Conservation (phyloP, 2,797 vertebrate species). For the Vipera ursinii region DNA sequence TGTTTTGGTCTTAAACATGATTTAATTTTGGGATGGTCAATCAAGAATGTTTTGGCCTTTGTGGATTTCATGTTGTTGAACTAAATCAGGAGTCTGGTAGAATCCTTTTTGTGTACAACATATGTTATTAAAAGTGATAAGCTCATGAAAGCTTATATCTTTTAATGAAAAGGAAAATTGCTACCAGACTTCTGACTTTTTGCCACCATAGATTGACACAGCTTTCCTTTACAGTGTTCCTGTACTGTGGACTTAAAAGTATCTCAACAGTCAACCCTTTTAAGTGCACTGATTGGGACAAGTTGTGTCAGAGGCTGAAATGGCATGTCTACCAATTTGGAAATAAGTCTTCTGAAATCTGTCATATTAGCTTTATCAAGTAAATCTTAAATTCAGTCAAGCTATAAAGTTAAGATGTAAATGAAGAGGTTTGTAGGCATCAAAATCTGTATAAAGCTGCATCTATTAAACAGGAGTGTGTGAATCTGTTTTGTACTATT, state of each 20-base stretch:
- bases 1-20: not conserved
- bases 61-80: not conserved
- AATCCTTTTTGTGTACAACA: not conserved
- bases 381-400: not conserved
- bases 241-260: not conserved
- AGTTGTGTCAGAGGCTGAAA: not conserved
- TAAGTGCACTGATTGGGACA: not conserved
- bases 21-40: not conserved
- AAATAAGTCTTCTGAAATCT: not conserved
- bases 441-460: not conserved
- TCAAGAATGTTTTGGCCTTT: not conserved
- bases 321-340: not conserved
- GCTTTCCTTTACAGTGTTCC: not conserved
- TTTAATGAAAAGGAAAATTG: not conserved
- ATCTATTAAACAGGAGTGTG: not conserved
- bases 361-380: not conserved
- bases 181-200: not conserved
- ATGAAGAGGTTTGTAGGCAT: not conserved
- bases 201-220: not conserved
- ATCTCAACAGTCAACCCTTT: not conserved
- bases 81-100: not conserved
- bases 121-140: not conserved
- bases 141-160: not conserved
- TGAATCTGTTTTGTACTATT: not conserved
- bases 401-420: not conserved